phyloP scores from a whole-genome alignment of 2,888 invertebrate genomes.

The Ypsolopha sequella region DNA sequence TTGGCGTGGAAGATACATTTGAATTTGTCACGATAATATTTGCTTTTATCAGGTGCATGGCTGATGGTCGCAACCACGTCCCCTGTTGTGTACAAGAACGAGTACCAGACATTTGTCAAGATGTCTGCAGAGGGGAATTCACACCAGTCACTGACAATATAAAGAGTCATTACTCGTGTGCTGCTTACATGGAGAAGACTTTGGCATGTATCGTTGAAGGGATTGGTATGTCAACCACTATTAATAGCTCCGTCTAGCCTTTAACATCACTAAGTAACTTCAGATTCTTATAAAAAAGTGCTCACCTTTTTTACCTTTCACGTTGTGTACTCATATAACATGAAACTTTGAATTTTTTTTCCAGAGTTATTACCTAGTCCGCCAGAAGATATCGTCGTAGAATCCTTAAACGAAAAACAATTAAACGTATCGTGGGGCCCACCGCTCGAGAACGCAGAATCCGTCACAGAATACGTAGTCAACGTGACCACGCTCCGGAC shows the following conservation, averaged over 20 bases:
- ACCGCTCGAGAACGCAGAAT: slow-evolving; percentile 74
- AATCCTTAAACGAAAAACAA: slow-evolving; percentile 79
- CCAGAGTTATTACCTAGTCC: slow-evolving; percentile 81
- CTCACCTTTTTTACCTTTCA: neutral
- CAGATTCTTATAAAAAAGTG: neutral
- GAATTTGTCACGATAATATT: neutral
- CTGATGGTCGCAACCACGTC: slow-evolving; percentile 87
- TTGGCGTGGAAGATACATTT: neutral
- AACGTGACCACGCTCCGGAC: slow-evolving; percentile 79
- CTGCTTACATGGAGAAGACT: slow-evolving; percentile 85
- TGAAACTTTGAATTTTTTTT: slow-evolving; percentile 11
- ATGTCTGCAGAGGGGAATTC: slow-evolving; percentile 88
- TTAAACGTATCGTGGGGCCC: slow-evolving; percentile 79
- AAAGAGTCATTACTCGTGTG: slow-evolving; percentile 87
- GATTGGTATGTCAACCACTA: slow-evolving; percentile 53
- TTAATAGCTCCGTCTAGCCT: too few species aligned
- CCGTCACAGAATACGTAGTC: slow-evolving; percentile 75
- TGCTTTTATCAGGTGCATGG: slow-evolving; percentile 69
- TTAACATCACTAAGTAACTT: too few species aligned
- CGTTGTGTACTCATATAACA: neutral
- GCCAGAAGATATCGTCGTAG: slow-evolving; percentile 79
- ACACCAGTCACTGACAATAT: slow-evolving; percentile 87
- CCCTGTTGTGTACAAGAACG: slow-evolving; percentile 86
- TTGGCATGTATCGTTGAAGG: slow-evolving; percentile 88
- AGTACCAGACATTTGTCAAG: slow-evolving; percentile 87